Conservation (phyloP, 1,140 invertebrate species). For the Calliphora vicina region DNA sequence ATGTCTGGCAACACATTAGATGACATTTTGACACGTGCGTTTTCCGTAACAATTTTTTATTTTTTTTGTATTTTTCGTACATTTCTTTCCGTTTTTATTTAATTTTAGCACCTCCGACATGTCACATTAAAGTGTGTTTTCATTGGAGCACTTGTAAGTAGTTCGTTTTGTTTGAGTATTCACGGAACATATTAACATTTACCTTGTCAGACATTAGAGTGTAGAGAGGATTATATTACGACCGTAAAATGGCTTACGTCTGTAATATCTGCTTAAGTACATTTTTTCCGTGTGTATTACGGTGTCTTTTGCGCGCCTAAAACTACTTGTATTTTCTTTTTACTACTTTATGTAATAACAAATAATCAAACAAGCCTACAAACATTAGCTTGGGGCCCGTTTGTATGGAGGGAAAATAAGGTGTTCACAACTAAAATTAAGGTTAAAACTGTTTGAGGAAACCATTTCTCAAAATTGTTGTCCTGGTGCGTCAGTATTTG, state of each 20-base stretch:
- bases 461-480: too few species aligned
- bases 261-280: not conserved
- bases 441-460: too few species aligned
- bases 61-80: not conserved
- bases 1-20: not conserved
- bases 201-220: not conserved
- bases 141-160: not conserved
- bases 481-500: too few species aligned
- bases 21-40: constrained; percentile 12
- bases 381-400: too few species aligned
- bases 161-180: not conserved
- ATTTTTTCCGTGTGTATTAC: not conserved
- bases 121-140: not conserved
- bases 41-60: not conserved
- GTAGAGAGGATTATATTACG: not conserved
- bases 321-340: not conserved
- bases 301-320: not conserved
- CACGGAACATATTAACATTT: not conserved
- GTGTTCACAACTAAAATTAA: too few species aligned
- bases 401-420: too few species aligned
- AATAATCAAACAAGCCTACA: not conserved
- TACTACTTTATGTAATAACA: not conserved
- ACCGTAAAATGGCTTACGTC: not conserved
- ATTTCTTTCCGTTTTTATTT: not conserved
- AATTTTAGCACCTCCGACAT: not conserved